Evolutionary conservation across 2,888 invertebrate species (phyloP), one percentile per base, ranked within the genome.

Genomic region (Megalurothrips usitatus): DNA sequence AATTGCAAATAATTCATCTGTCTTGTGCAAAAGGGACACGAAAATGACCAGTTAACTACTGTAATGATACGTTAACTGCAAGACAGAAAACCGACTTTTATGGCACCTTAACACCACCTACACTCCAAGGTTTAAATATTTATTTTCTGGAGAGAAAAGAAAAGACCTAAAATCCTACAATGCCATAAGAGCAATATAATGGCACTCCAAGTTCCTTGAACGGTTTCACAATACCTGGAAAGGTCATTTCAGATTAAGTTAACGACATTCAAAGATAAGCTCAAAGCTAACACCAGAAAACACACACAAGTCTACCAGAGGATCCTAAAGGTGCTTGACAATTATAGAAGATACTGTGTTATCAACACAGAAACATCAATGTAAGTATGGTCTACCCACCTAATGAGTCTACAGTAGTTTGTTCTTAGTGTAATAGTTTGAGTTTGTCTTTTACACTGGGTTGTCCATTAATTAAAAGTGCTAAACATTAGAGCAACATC

Each of bases 1-100:
- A 75, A 26, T 75, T 75, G 68, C 68, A 75, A 75, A 75, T 26
- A 75, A 26, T 75, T 26, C 12, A 75, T 75, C 68, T 75, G 68
- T 75, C 68, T 75, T 26, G 23, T 26, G 26, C 68, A 75, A 23
- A 75, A 4, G 26, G 68, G 68, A 75, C 68, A 75, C 9, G n/a
- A 23, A 12, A 75, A 75, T 23, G 26, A 75, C 68, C 68, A 12
- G 68, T 75, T 26, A 26, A 75, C 68, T 26, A 75, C 68, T 75
- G 68, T 23, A 23, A 23, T 23, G 23, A 23, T 68, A 23, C 23
- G 6, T 68, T 68, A 26, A 75, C 23, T 75, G 68, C 68, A 75
- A 75, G 6, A 68, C 11, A 17, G 58, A 58, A 58, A 58, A 58
- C 17, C 10, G 12, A 58, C 58, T 19, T 58, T 75, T 75, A 75